phyloP scores from a whole-genome alignment of 2,113 vertebrate species.

The Oplegnathus fasciatus region DNA sequence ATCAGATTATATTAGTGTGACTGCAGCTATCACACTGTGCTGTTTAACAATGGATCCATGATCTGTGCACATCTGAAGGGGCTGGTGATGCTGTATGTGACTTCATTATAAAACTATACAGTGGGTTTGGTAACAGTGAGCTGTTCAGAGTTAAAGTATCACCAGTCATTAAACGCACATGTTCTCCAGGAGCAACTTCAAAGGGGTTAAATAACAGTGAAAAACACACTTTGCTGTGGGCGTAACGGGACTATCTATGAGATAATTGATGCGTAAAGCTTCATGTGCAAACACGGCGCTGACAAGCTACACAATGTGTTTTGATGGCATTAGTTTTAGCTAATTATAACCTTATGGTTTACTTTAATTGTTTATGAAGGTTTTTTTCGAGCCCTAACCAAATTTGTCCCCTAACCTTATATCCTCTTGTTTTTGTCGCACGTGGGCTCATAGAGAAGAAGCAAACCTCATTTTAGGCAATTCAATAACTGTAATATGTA shows the following conservation, averaged over 20 bases:
- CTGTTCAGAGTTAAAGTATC: not conserved
- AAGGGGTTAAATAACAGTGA: not conserved
- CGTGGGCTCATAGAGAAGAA: not conserved
- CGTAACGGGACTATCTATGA: not conserved
- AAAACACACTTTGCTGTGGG: too few species aligned
- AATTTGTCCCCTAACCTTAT: too few species aligned
- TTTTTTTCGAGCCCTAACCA: not conserved
- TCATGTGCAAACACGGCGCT: not conserved
- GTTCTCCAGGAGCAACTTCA: not conserved
- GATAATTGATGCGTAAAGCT: not conserved
- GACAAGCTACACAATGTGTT: not conserved
- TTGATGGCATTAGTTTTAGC: not conserved
- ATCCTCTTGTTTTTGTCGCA: not conserved
- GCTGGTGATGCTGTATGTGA: not conserved
- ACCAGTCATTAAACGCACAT: not conserved
- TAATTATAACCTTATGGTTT: not conserved
- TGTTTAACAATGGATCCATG: conserved; percentile 15
- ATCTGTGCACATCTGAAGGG: conserved; percentile 2
- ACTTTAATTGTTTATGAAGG: not conserved
- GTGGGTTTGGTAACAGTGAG: conserved; percentile 6
- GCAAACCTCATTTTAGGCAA: not conserved
- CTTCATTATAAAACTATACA: not conserved
- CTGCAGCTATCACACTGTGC: conserved; percentile 7
- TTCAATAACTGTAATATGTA: not conserved
- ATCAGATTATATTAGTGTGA: conserved; percentile 13